Evolutionary conservation across 1,140 invertebrate species (phyloP), one percentile per base, ranked within the genome.

Genomic region (Cyclargus thomasi): DNA sequence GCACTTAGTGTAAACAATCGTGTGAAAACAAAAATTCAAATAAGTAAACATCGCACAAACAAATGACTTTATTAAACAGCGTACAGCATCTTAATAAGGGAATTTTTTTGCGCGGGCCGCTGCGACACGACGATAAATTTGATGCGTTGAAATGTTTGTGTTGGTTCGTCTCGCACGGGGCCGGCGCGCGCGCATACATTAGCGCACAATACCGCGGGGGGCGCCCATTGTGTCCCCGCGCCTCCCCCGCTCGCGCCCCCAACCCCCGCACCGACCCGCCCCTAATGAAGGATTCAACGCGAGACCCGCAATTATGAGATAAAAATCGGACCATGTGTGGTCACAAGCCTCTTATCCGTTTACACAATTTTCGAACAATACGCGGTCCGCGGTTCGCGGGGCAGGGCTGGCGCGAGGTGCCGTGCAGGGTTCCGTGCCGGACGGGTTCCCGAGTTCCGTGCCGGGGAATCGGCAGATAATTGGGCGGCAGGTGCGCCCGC

Each of bases 61-160:
- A 55, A 55, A 55, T 55, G 53, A 18, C 53, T 55, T 55, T 18
- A 55, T 55, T 55, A 18, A 17, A 18, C 47, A 66, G 70, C 59
- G 11, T 47, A 74, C 80, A 74, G 71, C 71, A 74, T 79, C 83
- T 89, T 89, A 89, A 89, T 65, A 70, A 47, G 53, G 78, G 78
- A 83, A n/a, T n/a, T 89, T 89, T 89, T 89, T 89, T 89, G 82
- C 85, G 85, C 70, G 79, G 74, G 70, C 68, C 75, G 69, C 67
- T 74, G 80, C 77, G 79, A 85, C 82, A 85, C 75, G 79, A 86
- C 83, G 75, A 90, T 90, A 90, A 90, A 90, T 90, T 89, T 86
- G 84, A 83, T 85, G 87, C 87, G 87, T 88, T 90, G 87, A 90
- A 90, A 86, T 90, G 87, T 90, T 90, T 88, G 85, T 87, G 87